Evolutionary conservation across 1,140 invertebrate genomes (phyloP).

Genomic region (Papilio machaon): DNA sequence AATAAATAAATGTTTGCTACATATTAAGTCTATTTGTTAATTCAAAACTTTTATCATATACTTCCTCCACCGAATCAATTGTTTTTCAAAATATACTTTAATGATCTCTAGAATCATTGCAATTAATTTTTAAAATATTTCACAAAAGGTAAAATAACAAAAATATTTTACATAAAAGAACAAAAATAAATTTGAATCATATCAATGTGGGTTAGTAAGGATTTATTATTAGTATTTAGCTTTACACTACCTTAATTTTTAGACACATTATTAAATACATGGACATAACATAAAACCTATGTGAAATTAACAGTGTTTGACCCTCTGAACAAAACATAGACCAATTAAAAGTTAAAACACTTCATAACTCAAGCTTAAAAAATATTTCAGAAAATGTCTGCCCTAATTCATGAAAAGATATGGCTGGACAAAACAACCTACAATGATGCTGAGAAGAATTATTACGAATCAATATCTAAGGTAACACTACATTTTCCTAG

Average conservation of each 20-base stretch:
- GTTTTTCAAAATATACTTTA: not conserved
- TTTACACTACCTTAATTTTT: not conserved
- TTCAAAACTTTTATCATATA: not conserved
- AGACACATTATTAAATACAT: not conserved
- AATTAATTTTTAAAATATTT: not conserved
- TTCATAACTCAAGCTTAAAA: too few relatives aligned
- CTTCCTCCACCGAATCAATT: not conserved
- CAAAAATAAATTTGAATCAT: not conserved
- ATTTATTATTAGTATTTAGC: not conserved
- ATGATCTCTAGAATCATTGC: not conserved
- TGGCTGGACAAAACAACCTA: slow-evolving; percentile 85
- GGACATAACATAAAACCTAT: not conserved
- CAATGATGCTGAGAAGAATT: slow-evolving; percentile 84
- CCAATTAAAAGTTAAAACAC: not conserved
- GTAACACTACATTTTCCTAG: slow-evolving; percentile 58
- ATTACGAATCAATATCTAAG: slow-evolving; percentile 83
- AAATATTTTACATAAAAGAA: not conserved
- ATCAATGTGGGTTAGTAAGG: not conserved
- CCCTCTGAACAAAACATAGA: not conserved
- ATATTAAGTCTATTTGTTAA: not conserved
- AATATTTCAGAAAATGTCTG: slow-evolving; percentile 67
- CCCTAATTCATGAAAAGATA: slow-evolving; percentile 79
- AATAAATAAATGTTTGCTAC: not conserved
- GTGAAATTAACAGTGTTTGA: not conserved
- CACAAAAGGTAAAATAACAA: not conserved